These are phyloP conservation scores for Tylochromis polylepis DNA, from an alignment of 2,113 vertebrate genomes.

Conservation along the genomic window DNA sequence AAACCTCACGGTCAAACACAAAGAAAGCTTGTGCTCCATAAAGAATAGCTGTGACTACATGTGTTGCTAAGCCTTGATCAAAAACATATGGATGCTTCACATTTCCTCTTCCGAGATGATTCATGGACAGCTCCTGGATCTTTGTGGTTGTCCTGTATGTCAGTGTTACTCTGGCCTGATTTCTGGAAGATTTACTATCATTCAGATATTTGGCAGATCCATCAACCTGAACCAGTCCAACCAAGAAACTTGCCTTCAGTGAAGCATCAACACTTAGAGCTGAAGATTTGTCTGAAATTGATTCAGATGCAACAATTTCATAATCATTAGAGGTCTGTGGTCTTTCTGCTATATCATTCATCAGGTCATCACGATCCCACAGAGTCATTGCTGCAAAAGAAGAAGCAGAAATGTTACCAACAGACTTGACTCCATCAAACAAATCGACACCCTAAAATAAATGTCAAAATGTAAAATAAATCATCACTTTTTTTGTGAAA, in stretches of 20 bases:
- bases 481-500: too few species aligned
- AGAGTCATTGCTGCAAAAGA: constrained; percentile 23
- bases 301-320: constrained; percentile 40
- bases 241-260: constrained; percentile 51
- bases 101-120: neutral
- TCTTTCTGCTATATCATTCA: neutral
- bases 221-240: constrained; percentile 30
- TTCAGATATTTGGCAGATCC: neutral
- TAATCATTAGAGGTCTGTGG: neutral
- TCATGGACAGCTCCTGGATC: neutral
- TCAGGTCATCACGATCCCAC: constrained; percentile 27
- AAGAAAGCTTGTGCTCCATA: too few species aligned
- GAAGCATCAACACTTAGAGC: constrained; percentile 33
- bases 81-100: neutral
- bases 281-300: constrained; percentile 21
- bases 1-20: too few species aligned
- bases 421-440: too few species aligned
- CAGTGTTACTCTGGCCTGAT: too few species aligned
- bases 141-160: too few species aligned
- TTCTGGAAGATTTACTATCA: neutral
- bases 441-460: too few species aligned
- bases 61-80: too few species aligned
- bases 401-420: too few species aligned
- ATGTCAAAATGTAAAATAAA: too few species aligned
- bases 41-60: too few species aligned